phyloP scores from a whole-genome alignment of 2,888 invertebrate genomes.

The Andrena bucephala region DNA sequence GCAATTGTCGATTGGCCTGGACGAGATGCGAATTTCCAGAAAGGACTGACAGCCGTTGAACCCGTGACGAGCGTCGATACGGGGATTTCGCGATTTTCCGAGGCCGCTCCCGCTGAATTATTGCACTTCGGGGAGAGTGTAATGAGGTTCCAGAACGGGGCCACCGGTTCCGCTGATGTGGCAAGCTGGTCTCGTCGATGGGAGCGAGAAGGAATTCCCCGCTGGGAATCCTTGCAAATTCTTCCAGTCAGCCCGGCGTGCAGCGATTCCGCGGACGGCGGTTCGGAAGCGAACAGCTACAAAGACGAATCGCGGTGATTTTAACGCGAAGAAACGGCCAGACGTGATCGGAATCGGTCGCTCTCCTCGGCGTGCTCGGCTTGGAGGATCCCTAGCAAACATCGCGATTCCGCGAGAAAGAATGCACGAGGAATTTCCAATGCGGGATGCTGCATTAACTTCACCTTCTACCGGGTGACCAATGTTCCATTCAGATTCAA shows the following conservation, averaged over 20 bases:
- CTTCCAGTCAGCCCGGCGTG: conserved; percentile 5
- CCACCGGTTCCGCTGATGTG: conserved; percentile 10
- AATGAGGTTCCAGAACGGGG: conserved; percentile 10
- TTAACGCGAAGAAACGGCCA: conserved; percentile 59
- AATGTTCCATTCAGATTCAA: neutral
- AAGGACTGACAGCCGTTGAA: neutral
- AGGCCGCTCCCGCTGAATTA: conserved; percentile 7
- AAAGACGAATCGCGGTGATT: conserved; percentile 72
- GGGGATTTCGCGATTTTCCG: conserved; percentile 3
- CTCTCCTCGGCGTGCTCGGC: neutral
- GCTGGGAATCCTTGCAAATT: conserved; percentile 29
- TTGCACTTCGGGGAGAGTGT: neutral
- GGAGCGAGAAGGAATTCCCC: neutral
- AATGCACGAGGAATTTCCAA: conserved; percentile 5
- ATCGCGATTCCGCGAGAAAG: neutral
- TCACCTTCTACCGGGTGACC: neutral
- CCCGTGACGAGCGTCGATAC: neutral
- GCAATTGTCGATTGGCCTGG: neutral
- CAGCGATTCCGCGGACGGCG: neutral
- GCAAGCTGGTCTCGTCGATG: neutral
- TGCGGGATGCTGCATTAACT: neutral
- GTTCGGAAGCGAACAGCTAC: conserved; percentile 3
- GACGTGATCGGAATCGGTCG: conserved; percentile 59
- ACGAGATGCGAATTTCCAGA: neutral
- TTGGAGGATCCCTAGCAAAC: conserved; percentile 15